These are phyloP conservation scores for Drosophila guanche DNA, from an alignment of 1,140 invertebrate genomes.

Conservation along the genomic window DNA sequence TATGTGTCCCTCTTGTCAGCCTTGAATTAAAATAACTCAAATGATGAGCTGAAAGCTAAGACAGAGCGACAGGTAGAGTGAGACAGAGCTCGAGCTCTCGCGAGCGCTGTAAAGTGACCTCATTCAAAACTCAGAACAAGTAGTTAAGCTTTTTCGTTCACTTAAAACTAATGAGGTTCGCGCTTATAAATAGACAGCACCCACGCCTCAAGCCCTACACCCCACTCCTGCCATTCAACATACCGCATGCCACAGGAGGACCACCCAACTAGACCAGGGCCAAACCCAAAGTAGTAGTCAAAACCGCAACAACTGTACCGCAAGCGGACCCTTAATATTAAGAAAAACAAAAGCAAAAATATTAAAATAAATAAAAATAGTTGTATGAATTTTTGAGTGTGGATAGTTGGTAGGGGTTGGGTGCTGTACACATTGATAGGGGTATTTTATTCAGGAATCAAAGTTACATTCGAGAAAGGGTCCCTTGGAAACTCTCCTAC, in stretches of 20 bases:
- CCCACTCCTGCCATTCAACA: no score
- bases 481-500: conserved; percentile 20
- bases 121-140: conserved; percentile 82
- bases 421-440: conserved; percentile 31
- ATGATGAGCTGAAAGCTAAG: conserved; percentile 62
- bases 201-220: neutral
- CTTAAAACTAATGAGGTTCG: conserved; percentile 80
- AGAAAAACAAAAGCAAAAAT: conserved; percentile 25
- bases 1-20: conserved; percentile 53
- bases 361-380: conserved; percentile 41
- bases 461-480: conserved; percentile 36
- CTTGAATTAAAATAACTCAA: conserved; percentile 79
- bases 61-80: no score
- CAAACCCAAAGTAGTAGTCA: conserved; percentile 40
- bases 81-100: neutral
- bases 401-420: neutral
- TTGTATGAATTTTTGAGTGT: conserved; percentile 13
- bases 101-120: conserved; percentile 70
- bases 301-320: conserved; percentile 57
- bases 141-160: conserved; percentile 79
- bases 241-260: neutral
- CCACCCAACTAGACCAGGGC: conserved; percentile 16
- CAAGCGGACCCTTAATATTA: conserved; percentile 48
- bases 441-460: conserved; percentile 20
- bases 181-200: conserved; percentile 70